phyloP scores from a whole-genome alignment of 2,113 vertebrate species.

The Passer montanus region DNA sequence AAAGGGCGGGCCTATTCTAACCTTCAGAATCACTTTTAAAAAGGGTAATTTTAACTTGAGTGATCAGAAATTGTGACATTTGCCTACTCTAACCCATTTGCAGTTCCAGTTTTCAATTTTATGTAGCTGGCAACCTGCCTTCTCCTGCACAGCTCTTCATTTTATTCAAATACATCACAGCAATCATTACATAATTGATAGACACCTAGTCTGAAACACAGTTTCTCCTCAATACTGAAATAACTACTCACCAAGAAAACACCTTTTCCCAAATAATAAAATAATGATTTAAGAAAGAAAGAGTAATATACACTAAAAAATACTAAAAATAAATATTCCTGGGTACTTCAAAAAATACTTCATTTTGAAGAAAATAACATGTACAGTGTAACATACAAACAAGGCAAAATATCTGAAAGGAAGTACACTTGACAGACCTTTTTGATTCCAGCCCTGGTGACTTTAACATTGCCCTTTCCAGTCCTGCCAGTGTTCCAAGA shows the following conservation, averaged over 20 bases:
- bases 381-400: neutral
- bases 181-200: neutral
- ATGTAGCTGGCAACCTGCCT: neutral
- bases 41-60: neutral
- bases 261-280: neutral
- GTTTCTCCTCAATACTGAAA: neutral
- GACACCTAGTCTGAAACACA: neutral
- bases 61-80: neutral
- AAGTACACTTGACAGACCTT: neutral
- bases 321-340: neutral
- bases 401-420: neutral
- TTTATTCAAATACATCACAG: neutral
- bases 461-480: neutral
- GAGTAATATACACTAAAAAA: neutral
- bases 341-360: neutral
- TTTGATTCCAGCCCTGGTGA: neutral
- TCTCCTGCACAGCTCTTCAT: neutral
- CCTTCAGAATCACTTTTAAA: neutral
- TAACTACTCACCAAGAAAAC: neutral
- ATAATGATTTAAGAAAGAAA: neutral
- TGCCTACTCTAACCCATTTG: neutral
- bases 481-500: neutral
- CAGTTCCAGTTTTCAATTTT: neutral
- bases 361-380: neutral
- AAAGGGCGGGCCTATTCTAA: neutral